Base-by-base conservation (phyloP, 2,888 invertebrate species). In the Drosophila neonasuta region DNA sequence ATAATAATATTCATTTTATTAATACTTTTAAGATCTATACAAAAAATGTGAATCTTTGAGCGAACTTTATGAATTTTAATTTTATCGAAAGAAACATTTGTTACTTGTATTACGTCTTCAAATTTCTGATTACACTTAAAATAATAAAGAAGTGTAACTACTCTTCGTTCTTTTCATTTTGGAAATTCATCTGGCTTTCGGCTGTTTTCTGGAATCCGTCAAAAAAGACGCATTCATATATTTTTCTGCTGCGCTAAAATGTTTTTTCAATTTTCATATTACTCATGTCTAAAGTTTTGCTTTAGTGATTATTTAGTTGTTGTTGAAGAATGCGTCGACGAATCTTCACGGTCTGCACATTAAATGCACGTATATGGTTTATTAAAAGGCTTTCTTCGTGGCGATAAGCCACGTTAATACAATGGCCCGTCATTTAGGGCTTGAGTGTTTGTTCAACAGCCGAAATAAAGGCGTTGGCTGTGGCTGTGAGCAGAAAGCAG, bases 211-310 rank as follows among this genome's bases (percentile, higher is more conserved):
- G 62, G 57, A 62, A 62, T 36, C 41, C 48, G 11, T 56, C 45
- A 36, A 29, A 8, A 8, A 46, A 54, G 13, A 20, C 45, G 39
- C 30, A 55, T 39, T 41, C 49, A 34, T 32, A 54, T 58, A 36
- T 55, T 20, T 42, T 42, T 50, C 29, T 65, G 51, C 15, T 17
- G 48, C 15, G 76, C 49, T 62, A 68, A 62, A 62, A 52, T 66
- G 77, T 77, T 82, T 86, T 44, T 87, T 86, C 87, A 83, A 86
- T 83, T 83, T 86, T 87, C 85, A 82, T 85, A 81, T 86, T 83
- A 81, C 85, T 79, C 72, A 76, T 71, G 82, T 64, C 77, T 59
- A 68, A 61, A 39, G 50, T 60, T 70, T 79, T 83, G 87, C 86
- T 86, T 82, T 84, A 81, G 82, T 64, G 86, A 80, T 80, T 80